Evolutionary conservation across 2,113 vertebrate species (phyloP), one percentile per base, ranked within the genome.

Genomic region (Pollachius pollachius): DNA sequence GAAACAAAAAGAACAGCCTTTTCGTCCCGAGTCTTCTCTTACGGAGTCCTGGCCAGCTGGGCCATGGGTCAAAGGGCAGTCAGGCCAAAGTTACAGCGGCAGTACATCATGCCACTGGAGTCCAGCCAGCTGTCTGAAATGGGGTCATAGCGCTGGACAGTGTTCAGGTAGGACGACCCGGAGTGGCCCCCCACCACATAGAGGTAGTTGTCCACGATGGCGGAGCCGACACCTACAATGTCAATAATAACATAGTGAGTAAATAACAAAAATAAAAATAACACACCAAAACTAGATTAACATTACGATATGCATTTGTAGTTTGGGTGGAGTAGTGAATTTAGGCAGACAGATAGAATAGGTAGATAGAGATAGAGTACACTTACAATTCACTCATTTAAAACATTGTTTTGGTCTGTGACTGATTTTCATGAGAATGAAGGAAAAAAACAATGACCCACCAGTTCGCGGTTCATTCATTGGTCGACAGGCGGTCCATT

Each of bases 161-260:
- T 95, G 89, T 98, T 98, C 84, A 99, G 91, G 84, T 99, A 99
- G 65, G 97, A 98, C 0, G 97, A 99, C 21, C 97, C 97, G 0
- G 97, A 99, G 81, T 99, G 97, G 17, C 97, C 97, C 0, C 97
- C 97, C 0, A 99, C 97, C 37, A 99, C 97, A 19, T 99, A 99
- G 65, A 99, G 96, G 90, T 92, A 95, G 89, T 97, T 96, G 72
- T 99, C 96, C 64, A 99, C 93, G 8, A 98, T 94, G 2, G 97
- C 96, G 19, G 96, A 96, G 15, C 97, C 97, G 19, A 99, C 97
- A 62, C 97, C 97, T 99, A 63, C 7, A 65, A 58, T 6, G 15
- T 58, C 3, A 58, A 16, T n/a, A 16, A 58, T 58, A n/a, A 18
- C 4, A 58, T 7, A n/a, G 6, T 58, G 4, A 5, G 23, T 19